Conservation (phyloP, 2,113 vertebrate genomes). For the Cottus gobio region DNA sequence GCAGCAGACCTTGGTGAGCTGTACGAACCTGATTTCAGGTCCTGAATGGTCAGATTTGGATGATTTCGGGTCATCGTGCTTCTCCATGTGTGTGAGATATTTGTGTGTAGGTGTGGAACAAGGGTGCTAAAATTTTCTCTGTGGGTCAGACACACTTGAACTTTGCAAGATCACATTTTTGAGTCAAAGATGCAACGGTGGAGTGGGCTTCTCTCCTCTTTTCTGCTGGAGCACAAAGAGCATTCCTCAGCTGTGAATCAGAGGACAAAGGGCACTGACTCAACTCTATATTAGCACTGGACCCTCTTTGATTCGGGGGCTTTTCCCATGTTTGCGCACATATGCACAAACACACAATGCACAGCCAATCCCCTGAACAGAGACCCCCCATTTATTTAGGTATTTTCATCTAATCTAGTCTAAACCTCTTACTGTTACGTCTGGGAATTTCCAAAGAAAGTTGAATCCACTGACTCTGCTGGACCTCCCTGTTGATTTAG, state of each 20-base stretch:
- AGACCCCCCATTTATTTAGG: slow-evolving; percentile 52
- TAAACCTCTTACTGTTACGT: slow-evolving; percentile 54
- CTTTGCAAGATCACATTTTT: slow-evolving; percentile 14
- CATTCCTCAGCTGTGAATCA: slow-evolving; percentile 82
- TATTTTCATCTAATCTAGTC: slow-evolving; percentile 54
- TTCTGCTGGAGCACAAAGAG: slow-evolving; percentile 69
- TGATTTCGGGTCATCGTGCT: background rate
- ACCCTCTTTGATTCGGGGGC: slow-evolving; percentile 71
- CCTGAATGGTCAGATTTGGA: background rate
- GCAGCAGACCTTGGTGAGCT: slow-evolving; percentile 60
- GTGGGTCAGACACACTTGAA: slow-evolving; percentile 12
- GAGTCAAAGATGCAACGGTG: slow-evolving; percentile 39
- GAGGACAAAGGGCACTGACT: slow-evolving; percentile 75
- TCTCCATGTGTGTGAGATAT: slow-evolving; percentile 8
- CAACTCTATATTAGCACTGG: slow-evolving; percentile 67
- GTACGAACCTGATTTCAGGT: slow-evolving; percentile 17
- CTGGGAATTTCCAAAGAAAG: slow-evolving; percentile 71
- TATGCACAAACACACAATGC: slow-evolving; percentile 44
- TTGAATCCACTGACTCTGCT: slow-evolving; percentile 41
- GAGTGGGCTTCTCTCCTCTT: slow-evolving; percentile 23
- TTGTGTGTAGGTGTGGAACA: slow-evolving; percentile 24
- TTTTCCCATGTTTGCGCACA: slow-evolving; percentile 64
- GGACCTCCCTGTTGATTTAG: slow-evolving; percentile 64
- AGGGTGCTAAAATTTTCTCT: background rate
- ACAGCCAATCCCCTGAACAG: slow-evolving; percentile 33